Conservation (phyloP, 2,888 invertebrate genomes). For the Fragum sueziense region DNA sequence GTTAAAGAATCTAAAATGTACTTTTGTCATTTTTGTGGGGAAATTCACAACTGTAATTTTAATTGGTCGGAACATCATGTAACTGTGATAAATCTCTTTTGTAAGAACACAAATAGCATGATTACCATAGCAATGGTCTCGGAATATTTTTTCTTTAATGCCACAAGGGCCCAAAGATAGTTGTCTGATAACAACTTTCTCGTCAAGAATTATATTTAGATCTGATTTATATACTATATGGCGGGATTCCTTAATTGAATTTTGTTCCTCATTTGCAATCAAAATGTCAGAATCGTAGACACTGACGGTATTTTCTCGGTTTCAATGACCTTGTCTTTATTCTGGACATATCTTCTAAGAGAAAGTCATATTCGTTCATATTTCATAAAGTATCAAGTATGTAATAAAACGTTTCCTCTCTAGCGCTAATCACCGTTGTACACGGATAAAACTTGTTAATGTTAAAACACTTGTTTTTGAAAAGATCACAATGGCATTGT, state of each 20-base stretch:
- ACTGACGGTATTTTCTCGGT: not conserved
- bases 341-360: no score
- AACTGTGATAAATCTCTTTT: not conserved
- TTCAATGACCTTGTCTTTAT: not conserved
- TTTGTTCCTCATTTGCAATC: constrained; percentile 17
- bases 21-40: no score
- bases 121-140: not conserved
- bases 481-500: no score
- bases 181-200: not conserved
- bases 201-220: not conserved
- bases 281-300: constrained; percentile 18
- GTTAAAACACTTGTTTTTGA: no score
- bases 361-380: no score
- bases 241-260: constrained; percentile 14
- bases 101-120: not conserved
- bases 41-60: no score
- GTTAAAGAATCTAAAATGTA: no score
- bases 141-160: not conserved
- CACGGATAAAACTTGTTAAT: no score
- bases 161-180: not conserved
- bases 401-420: no score
- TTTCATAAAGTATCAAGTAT: no score
- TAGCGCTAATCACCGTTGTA: no score
- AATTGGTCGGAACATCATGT: no score
- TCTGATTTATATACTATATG: constrained; percentile 2